Percentiles rank a stretch among this genome's conserved stretches.
phyloP scores from a whole-genome alignment of 2,888 invertebrate genomes.

The Diaperis boleti region DNA sequence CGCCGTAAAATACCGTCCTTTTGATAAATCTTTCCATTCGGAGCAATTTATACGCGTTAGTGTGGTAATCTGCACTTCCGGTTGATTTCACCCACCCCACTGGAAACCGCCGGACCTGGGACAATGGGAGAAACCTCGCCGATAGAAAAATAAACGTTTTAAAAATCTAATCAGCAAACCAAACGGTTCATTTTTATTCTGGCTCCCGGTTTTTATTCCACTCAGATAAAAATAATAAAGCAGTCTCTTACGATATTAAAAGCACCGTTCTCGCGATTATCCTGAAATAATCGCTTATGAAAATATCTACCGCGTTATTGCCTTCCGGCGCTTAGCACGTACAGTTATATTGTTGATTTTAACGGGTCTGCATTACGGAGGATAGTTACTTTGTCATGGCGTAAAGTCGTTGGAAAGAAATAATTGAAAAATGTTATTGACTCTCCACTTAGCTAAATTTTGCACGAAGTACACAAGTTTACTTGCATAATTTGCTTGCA shows the following conservation, averaged over 20 bases:
- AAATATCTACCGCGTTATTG: slow-evolving; percentile 62
- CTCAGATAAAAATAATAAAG: slow-evolving; percentile 64
- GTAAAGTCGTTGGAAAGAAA: slow-evolving; percentile 11
- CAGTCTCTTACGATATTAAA: slow-evolving; percentile 63
- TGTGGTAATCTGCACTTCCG: slow-evolving; percentile 63
- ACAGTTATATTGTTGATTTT: slow-evolving; percentile 46
- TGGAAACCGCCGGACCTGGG: slow-evolving; percentile 21
- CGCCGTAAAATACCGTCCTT: slow-evolving; percentile 2
- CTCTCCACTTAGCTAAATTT: slow-evolving; percentile 26
- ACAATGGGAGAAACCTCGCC: slow-evolving; percentile 17
- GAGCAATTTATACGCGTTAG: slow-evolving; percentile 61
- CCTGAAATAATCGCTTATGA: slow-evolving; percentile 64
- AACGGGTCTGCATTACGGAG: slow-evolving; percentile 20
- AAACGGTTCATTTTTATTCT: slow-evolving; percentile 59
- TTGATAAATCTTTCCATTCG: slow-evolving; percentile 46
- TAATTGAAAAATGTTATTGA: slow-evolving; percentile 29
- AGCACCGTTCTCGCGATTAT: slow-evolving; percentile 62
- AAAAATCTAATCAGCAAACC: slow-evolving; percentile 56
- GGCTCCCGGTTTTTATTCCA: slow-evolving; percentile 47
- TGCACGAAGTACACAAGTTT: slow-evolving; percentile 3
- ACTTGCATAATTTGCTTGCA: slow-evolving; percentile 35
- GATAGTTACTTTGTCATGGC: slow-evolving; percentile 39
- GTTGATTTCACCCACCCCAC: slow-evolving; percentile 56
- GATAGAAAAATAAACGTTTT: slow-evolving; percentile 50
- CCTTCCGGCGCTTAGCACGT: slow-evolving; percentile 56